Evolutionary conservation across 2,113 vertebrate genomes (phyloP).

Genomic region (Ardeotis arabs): DNA sequence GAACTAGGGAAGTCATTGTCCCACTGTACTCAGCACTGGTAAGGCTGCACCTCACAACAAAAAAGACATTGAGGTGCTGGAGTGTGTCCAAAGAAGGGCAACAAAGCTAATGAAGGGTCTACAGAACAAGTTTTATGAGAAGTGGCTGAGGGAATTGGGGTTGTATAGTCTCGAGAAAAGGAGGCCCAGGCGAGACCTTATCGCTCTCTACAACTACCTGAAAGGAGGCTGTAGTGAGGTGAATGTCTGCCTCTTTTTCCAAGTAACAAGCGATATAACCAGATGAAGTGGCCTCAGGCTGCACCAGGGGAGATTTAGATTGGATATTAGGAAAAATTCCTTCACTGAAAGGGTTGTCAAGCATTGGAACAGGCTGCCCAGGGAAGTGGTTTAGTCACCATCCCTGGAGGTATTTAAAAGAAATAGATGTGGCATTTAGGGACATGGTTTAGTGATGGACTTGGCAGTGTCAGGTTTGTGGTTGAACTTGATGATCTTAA

Average conservation of each 20-base stretch:
- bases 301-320: background rate
- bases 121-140: background rate
- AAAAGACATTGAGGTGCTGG: background rate
- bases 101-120: background rate
- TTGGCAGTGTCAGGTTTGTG: background rate
- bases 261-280: accelerated
- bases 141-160: background rate
- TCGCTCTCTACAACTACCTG: accelerated
- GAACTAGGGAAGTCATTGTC: accelerated
- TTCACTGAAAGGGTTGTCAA: background rate
- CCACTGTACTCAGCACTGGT: background rate
- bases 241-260: background rate
- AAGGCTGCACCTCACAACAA: background rate
- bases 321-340: background rate
- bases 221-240: background rate
- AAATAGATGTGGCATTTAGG: accelerated
- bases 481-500: background rate
- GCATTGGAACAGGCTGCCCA: background rate
- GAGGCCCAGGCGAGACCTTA: background rate
- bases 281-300: background rate
- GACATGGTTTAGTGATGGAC: background rate
- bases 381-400: background rate
- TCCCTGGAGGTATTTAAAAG: background rate
- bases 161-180: background rate
- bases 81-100: background rate